These are phyloP conservation scores for Diacarnus erythraeanus DNA, from an alignment of 37 sponge, comb jelly and placozoan species.

Conservation along the genomic window DNA sequence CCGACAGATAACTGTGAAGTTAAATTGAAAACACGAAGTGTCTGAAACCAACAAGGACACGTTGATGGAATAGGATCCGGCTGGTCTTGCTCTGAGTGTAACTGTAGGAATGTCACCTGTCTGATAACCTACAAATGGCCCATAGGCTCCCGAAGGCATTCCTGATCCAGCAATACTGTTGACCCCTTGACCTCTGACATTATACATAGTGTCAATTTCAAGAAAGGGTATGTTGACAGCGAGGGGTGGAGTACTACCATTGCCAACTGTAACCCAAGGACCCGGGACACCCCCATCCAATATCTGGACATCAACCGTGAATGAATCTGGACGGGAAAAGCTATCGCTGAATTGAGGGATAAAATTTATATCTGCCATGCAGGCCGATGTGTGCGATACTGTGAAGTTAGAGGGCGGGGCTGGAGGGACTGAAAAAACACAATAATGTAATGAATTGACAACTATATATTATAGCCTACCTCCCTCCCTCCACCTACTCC, in stretches of 20 bases:
- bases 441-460: no score
- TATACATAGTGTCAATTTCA: not conserved
- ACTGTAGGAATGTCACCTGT: not conserved
- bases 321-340: not conserved
- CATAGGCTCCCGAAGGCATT: not conserved
- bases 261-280: not conserved
- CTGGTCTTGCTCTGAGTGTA: not conserved
- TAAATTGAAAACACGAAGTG: no score
- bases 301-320: not conserved
- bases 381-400: no score
- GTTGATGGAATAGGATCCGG: not conserved
- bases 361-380: no score
- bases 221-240: not conserved
- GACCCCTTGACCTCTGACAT: not conserved
- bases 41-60: not conserved
- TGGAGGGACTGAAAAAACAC: not conserved
- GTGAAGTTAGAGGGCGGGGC: not conserved
- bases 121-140: not conserved
- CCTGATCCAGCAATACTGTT: not conserved
- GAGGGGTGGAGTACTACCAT: not conserved
- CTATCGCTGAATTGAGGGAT: no score
- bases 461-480: no score
- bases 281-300: not conserved
- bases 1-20: no score
- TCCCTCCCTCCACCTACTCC: no score